Evolutionary conservation across 1,140 invertebrate genomes (phyloP), one percentile per base, ranked within the genome.

Genomic region (Lamellibrachia luymesi): DNA sequence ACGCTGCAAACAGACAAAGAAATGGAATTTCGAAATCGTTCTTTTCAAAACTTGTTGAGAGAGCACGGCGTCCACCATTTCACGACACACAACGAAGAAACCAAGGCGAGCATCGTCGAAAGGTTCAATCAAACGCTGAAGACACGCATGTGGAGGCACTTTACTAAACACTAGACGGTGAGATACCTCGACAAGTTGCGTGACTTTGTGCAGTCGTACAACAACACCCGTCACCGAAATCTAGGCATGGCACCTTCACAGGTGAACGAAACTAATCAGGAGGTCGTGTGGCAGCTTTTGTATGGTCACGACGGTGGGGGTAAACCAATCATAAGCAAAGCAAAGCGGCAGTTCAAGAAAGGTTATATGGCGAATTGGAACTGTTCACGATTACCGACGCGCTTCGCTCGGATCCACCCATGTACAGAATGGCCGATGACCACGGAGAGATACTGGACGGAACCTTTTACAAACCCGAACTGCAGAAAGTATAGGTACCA

Each of bases 201-300:
- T n/a, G 95, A 38, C 38, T 38, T 38, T 38, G 38, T 38, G 38
- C 38, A 38, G 38, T 38, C 38, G 38, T 38, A 38, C 38, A 38
- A 38, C 38, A 38, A 38, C 38, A 38, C 38, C 38, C 38, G 38
- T 38, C n/a, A n/a, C n/a, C n/a, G n/a, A 90, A 96, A 95, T n/a
- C 97, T 96, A n/a, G 94, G 94, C 94, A 95, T 95, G 94, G 94
- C 93, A 90, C 96, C 96, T n/a, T 93, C 94, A 80, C 93, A 95
- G 56, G 95, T 96, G 10, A 95, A 93, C 94, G 50, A 92, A 38
- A 52, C 10, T 6, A 92, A 92, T 50, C 27, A 50, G 51, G 91
- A 92, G 91, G 38, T 38, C 38, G 38, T 38, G 38, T 38, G 38
- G 38, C 38, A 38, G 38, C 38, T 0, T 38, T 38, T 92, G 49